Conservation (phyloP, 2,888 invertebrate genomes). For the Diarsia brunnea region DNA sequence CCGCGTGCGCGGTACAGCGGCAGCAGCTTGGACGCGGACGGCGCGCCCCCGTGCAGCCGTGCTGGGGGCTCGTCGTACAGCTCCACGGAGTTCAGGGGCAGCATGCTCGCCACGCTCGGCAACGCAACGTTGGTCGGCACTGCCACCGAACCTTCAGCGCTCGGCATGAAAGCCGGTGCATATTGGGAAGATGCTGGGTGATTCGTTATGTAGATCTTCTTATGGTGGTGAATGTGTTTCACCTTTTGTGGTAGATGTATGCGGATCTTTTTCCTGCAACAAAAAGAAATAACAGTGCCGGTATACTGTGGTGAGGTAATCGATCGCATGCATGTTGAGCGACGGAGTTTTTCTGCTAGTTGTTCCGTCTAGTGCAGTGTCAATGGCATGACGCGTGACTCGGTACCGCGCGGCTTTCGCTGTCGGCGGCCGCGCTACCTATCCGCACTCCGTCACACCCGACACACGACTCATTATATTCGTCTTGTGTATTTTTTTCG, state of each 20-base stretch:
- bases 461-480: constrained; percentile 73
- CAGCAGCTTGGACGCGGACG: constrained; percentile 83
- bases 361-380: constrained; percentile 83
- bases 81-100: constrained; percentile 83
- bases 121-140: constrained; percentile 81
- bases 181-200: constrained; percentile 87
- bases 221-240: constrained; percentile 90
- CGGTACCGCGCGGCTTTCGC: constrained; percentile 84
- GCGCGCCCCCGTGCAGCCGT: constrained; percentile 72
- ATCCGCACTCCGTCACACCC: constrained; percentile 74
- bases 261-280: constrained; percentile 90
- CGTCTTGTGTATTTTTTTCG: constrained; percentile 71
- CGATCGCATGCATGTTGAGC: constrained; percentile 80
- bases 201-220: constrained; percentile 89
- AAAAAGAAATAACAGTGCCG: constrained; percentile 79
- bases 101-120: constrained; percentile 79
- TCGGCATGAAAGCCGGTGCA: constrained; percentile 87
- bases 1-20: constrained; percentile 87
- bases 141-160: constrained; percentile 84
- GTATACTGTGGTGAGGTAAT: constrained; percentile 73
- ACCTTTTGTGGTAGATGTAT: constrained; percentile 90
- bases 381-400: constrained; percentile 84
- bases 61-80: constrained; percentile 80
- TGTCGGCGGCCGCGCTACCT: constrained; percentile 69
- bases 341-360: constrained; percentile 71